phyloP scores from a whole-genome alignment of 2,888 invertebrate species.

The Scaptomyza cyrtandrae region DNA sequence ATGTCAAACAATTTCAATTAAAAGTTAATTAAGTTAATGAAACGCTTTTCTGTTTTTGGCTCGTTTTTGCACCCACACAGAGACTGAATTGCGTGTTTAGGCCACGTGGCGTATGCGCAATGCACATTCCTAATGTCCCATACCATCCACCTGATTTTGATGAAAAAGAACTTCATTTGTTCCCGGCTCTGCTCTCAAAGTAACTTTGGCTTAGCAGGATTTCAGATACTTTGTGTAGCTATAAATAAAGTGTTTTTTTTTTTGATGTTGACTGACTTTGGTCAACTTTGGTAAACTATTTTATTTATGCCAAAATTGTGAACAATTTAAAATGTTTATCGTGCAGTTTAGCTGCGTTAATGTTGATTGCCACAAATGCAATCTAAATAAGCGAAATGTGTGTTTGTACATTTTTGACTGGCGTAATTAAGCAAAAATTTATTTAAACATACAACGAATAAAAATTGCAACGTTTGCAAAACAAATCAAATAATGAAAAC shows the following conservation, averaged over 20 bases:
- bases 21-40: slow-evolving; percentile 79
- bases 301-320: too few relatives aligned
- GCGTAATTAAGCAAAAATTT: slow-evolving; percentile 52
- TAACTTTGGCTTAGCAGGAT: background rate
- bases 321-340: background rate
- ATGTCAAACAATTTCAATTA: slow-evolving; percentile 73
- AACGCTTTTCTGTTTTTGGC: slow-evolving; percentile 42
- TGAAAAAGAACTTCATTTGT: slow-evolving; percentile 32
- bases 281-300: too few relatives aligned
- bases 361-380: slow-evolving; percentile 30
- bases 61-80: slow-evolving; percentile 36
- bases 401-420: slow-evolving; percentile 23
- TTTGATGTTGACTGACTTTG: too few relatives aligned
- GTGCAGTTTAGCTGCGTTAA: background rate
- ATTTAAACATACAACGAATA: slow-evolving; percentile 33
- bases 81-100: too few relatives aligned
- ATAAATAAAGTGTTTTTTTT: too few relatives aligned
- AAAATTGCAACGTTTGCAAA: slow-evolving; percentile 15
- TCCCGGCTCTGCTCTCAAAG: slow-evolving; percentile 8
- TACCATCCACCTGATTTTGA: slow-evolving; percentile 4
- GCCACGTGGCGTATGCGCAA: slow-evolving; percentile 50
- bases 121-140: slow-evolving; percentile 28
- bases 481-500: slow-evolving; percentile 17
- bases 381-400: slow-evolving; percentile 32
- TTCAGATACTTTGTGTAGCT: too few relatives aligned